phyloP scores from a whole-genome alignment of 2,113 vertebrate genomes.

The Ptyas mucosa region DNA sequence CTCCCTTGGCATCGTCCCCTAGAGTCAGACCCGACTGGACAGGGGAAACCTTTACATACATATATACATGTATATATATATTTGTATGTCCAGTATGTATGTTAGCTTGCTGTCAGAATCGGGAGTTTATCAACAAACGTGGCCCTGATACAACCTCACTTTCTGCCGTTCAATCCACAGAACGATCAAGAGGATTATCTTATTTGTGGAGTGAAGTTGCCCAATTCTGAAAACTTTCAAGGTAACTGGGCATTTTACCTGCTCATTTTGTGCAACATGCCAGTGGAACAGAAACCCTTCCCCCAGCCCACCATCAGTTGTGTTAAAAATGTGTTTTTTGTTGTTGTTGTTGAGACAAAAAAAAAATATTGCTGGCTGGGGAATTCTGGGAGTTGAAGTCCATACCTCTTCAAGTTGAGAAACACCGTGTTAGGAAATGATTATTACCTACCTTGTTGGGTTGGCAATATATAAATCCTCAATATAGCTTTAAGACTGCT shows the following conservation, averaged over 20 bases:
- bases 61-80: neutral
- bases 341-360: too few species aligned
- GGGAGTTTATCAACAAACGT: neutral
- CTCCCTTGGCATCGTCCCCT: neutral
- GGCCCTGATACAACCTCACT: conserved; percentile 21
- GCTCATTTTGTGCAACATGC: neutral
- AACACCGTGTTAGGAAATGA: too few species aligned
- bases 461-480: too few species aligned
- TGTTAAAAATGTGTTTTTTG: neutral
- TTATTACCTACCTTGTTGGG: too few species aligned
- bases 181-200: conserved; percentile 92
- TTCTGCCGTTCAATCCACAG: conserved; percentile 72
- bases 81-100: neutral
- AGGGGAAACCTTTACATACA: neutral
- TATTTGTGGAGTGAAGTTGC: conserved; percentile 95
- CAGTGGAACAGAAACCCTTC: neutral
- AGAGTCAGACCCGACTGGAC: neutral
- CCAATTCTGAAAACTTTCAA: conserved; percentile 99
- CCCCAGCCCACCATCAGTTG: neutral
- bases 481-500: too few species aligned
- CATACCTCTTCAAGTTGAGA: neutral
- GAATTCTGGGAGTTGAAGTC: neutral
- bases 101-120: neutral
- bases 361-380: neutral
- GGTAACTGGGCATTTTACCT: conserved; percentile 70